phyloP scores from a whole-genome alignment of 2,888 invertebrate species.

The Minunthozetes semirufus region DNA sequence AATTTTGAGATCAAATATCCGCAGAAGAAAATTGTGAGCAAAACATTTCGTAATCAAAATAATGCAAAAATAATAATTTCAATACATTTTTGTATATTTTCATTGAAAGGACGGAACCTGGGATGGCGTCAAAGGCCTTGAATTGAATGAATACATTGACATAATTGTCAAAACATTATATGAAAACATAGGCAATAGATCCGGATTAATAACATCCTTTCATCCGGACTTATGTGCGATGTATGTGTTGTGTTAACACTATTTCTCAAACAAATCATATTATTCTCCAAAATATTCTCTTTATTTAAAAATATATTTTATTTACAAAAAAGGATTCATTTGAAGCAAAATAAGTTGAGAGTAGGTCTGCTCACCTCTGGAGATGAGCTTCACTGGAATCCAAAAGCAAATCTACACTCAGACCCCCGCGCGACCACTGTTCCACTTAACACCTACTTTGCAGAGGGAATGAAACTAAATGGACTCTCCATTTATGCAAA shows the following conservation, averaged over 20 bases:
- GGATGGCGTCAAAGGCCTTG: slow-evolving; percentile 48
- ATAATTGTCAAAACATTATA: slow-evolving; percentile 74
- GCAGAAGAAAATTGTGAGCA: slow-evolving; percentile 52
- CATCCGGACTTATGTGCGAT: slow-evolving; percentile 92
- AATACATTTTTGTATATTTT: background rate
- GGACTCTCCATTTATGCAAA: slow-evolving; percentile 57
- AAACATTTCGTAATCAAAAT: background rate
- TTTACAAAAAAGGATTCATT: slow-evolving; percentile 56
- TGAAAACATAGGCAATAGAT: slow-evolving; percentile 66
- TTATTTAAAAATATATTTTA: background rate
- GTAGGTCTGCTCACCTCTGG: slow-evolving; percentile 88
- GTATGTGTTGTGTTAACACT: slow-evolving; percentile 48
- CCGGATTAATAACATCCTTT: slow-evolving; percentile 88
- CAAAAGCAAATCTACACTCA: slow-evolving; percentile 67
- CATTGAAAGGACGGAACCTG: background rate
- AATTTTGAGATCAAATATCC: slow-evolving; percentile 98
- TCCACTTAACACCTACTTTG: slow-evolving; percentile 72
- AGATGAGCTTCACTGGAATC: slow-evolving; percentile 50
- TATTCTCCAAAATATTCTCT: background rate
- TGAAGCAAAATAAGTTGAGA: slow-evolving; percentile 95
- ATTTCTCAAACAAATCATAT: background rate
- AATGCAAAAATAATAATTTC: background rate
- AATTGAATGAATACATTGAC: slow-evolving; percentile 87
- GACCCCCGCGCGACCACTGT: slow-evolving; percentile 77
- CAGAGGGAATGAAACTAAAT: slow-evolving; percentile 55